A percentile compares a stretch with the other conserved stretches of the same genome.
Evolutionary conservation across 2,888 invertebrate genomes (phyloP).

Genomic region (Mythimna impura): DNA sequence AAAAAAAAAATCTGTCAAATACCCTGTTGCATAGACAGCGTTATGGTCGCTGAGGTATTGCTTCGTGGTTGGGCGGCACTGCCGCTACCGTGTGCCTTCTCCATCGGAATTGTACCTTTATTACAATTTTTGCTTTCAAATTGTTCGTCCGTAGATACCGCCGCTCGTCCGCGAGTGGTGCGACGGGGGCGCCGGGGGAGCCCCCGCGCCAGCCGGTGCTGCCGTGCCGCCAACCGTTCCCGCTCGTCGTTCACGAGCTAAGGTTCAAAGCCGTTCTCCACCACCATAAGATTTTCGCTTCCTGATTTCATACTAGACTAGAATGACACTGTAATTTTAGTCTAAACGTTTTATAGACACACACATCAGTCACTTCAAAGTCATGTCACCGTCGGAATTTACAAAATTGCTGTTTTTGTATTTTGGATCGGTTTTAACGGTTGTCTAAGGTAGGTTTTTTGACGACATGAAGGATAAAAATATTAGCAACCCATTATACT

Average conservation of each 20-base stretch:
- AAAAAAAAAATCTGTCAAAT: background rate
- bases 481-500: too few species aligned
- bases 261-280: conserved; percentile 70
- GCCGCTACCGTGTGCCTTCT: conserved; percentile 10
- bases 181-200: conserved; percentile 30
- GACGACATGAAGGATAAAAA: background rate
- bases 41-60: background rate
- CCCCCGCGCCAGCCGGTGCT: conserved; percentile 62
- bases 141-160: conserved; percentile 59
- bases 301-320: conserved; percentile 27
- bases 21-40: background rate
- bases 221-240: conserved; percentile 84
- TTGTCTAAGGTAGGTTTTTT: background rate
- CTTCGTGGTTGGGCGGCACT: conserved; percentile 9
- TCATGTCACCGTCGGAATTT: background rate
- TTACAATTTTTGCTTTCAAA: conserved; percentile 18
- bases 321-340: conserved; percentile 1
- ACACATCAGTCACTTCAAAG: background rate
- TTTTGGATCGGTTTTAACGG: background rate
- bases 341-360: background rate
- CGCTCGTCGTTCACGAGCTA: conserved; percentile 83
- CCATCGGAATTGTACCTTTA: conserved; percentile 11
- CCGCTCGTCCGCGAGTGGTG: conserved; percentile 72
- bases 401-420: background rate
- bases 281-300: conserved; percentile 67